A percentile compares a stretch with the other conserved stretches of the same genome.
Evolutionary conservation across 2,113 vertebrate species (phyloP).

Genomic region (Sylvia atricapilla): DNA sequence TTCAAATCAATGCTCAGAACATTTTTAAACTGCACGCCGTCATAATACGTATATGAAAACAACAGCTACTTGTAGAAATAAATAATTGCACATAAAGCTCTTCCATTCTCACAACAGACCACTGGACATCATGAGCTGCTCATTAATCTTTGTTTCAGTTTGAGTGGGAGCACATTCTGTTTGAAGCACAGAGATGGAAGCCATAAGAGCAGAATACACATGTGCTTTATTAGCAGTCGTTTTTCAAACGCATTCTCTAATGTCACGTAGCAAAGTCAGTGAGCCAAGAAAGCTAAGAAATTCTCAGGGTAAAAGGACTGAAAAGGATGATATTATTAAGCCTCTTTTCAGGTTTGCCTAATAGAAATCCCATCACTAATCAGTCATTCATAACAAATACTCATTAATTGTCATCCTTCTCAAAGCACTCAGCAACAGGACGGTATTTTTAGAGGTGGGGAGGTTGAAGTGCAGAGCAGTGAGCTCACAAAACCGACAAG

Average conservation of each 20-base stretch:
- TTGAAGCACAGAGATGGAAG: neutral
- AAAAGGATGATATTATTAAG: neutral
- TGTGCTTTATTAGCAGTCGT: slow-evolving; percentile 13
- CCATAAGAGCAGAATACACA: neutral
- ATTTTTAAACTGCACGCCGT: neutral
- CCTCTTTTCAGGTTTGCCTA: neutral
- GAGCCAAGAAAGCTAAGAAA: neutral
- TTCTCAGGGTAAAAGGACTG: neutral
- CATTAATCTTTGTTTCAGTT: slow-evolving; percentile 2
- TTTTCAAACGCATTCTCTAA: slow-evolving; percentile 19
- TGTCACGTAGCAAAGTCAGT: slow-evolving; percentile 25
- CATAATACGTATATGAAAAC: neutral
- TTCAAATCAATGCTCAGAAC: neutral
- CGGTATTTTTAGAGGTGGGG: neutral
- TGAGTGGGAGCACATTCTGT: slow-evolving; percentile 7
- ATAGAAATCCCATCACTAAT: neutral
- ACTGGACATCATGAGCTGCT: neutral
- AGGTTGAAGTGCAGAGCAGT: neutral
- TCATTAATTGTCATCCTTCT: slow-evolving; percentile 19
- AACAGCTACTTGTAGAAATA: neutral
- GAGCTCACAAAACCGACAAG: neutral
- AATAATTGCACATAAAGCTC: neutral
- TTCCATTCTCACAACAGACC: slow-evolving; percentile 13
- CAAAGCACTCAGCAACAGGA: neutral
- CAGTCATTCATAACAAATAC: slow-evolving; percentile 29